These are phyloP conservation scores for Rhegmatorhina hoffmannsi DNA, from an alignment of 2,113 vertebrate genomes.

Conservation along the genomic window DNA sequence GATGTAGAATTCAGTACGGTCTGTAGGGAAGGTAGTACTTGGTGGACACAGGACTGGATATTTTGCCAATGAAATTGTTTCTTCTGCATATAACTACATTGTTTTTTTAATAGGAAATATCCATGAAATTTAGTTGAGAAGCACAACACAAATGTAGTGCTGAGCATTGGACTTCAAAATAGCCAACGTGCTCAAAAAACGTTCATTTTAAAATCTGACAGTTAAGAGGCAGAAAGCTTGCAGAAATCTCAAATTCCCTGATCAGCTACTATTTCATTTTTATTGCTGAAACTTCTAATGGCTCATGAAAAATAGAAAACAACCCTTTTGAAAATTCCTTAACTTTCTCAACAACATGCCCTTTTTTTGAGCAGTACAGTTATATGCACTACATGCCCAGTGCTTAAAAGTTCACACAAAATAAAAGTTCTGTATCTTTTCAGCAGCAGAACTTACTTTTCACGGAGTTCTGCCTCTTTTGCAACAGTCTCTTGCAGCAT, in stretches of 20 bases:
- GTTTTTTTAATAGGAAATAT: background rate
- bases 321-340: background rate
- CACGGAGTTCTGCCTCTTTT: constrained; percentile 94
- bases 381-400: background rate
- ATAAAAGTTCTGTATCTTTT: background rate
- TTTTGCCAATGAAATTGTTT: background rate
- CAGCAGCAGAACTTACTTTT: constrained; percentile 80
- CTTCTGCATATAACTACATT: background rate
- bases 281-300: background rate
- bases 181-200: background rate
- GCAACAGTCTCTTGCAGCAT: constrained; percentile 91
- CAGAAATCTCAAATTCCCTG: background rate
- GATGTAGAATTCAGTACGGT: background rate
- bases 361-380: background rate
- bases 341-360: background rate
- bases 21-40: background rate
- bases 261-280: background rate
- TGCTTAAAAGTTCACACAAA: background rate
- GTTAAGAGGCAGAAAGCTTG: background rate
- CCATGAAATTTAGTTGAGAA: background rate
- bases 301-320: background rate
- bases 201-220: background rate
- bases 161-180: background rate
- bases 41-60: background rate
- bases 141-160: background rate